Base-by-base conservation (phyloP, 2,888 invertebrate genomes). In the Pheosia tremula region DNA sequence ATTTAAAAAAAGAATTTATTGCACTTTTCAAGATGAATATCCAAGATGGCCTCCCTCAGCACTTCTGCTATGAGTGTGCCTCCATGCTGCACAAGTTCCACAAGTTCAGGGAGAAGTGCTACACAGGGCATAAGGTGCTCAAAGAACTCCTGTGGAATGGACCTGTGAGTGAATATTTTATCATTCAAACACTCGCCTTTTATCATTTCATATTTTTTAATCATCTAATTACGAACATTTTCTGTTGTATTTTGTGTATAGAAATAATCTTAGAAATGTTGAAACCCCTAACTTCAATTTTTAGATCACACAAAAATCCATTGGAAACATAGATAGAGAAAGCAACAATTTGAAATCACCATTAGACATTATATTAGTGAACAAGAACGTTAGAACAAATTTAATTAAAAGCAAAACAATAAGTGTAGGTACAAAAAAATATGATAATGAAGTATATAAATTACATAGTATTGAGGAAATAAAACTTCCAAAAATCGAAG, bases 91-190 rank as follows among this genome's bases (percentile, higher is more conserved):
- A 86, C 59, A 92, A 91, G 63, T 90, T 82, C 60, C 88, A 91
- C 62, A 88, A 87, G 62, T 92, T 92, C 59, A 91, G 87, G 58
- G 90, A 91, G 60, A 92, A 90, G 68, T 91, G 92, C 64, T 81
- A 79, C 50, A 75, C 68, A 4, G 89, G 86, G n/a, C 85, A 83
- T 59, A 82, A 80, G 52, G 69, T 75, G 13, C 75, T 91, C 0
- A 74, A 79, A 58, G 82, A 88, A 37, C 71, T 90, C 50, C 67
- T 79, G 5, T 77, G 78, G 72, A 79, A 63, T 56, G 86, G 85
- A 13, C 73, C 79, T 56, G 88, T 89, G 64, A 84, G 75, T 72
- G 49, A 36, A 11, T 41, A 37, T 8, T 39, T 47, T 24, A 24
- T 24, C 24, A 24, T 24, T 24, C 24, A 24, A 24, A 24, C 24